Base-by-base conservation (phyloP, 64 coral and sea anemone species). In the Trachythela sp. region DNA sequence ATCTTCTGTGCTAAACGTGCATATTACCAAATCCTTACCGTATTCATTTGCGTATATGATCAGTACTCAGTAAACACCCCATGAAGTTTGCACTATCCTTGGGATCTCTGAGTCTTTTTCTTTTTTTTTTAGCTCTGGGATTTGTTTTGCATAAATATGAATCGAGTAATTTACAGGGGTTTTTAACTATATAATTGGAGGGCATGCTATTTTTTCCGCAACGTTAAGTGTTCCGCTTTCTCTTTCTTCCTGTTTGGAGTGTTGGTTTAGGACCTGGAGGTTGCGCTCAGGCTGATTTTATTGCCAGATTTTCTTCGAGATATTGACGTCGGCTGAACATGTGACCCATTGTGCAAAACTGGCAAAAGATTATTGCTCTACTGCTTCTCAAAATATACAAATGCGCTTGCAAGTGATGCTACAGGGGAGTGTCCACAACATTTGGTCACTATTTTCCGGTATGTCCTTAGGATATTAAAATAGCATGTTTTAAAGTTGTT, bases 371-470 rank as follows among this genome's bases (percentile, higher is more conserved):
- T 85, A 50, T 88, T 88, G 77, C 36, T 14, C 37, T 37, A 56
- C 10, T 48, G 26, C 36, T 89, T 93, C 8, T 87, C 88, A 93
- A 90, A 93, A 29, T 93, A 84, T n/a, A 77, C 88, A 59, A 83
- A 88, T 7, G 84, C 88, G 86, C 32, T 90, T 39, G 88, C 84
- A 87, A 93, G 92, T 34, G 88, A 77, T 33, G 86, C 91, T 77
- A 85, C 24, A 3, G 92, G 88, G 58, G 88, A 87, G 83, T 90
- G 88, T 1, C 92, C 92, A 39, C 87, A 85, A 32, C 83, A 89
- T 30, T 88, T 92, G 68, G 87, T 80, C 77, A 89, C 83, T 72
- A 92, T 89, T 75, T 68, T 89, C 37, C 58, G 80, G 35, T 92
- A 88, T 58, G 77, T 30, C 1, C 68, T 30, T 9, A 93, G 87